Evolutionary conservation across 2,888 invertebrate genomes (phyloP).

Genomic region (Ochlodes sylvanus): DNA sequence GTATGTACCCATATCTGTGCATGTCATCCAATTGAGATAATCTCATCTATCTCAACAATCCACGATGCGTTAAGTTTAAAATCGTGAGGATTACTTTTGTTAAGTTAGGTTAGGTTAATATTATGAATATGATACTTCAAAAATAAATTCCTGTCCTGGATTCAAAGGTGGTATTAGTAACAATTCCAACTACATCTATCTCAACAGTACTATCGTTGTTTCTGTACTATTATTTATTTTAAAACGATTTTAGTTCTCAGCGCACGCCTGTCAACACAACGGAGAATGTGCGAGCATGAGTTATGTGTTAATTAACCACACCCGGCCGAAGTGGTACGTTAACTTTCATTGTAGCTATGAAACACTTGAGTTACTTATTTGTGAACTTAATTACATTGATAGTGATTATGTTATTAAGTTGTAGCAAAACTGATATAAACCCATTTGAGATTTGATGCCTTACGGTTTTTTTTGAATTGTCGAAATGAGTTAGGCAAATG

Average conservation of each 20-base stretch:
- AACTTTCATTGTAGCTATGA: constrained; percentile 7
- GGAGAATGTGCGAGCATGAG: constrained; percentile 43
- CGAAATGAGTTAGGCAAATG: too few species aligned
- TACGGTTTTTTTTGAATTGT: too few species aligned
- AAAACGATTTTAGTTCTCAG: constrained; percentile 13
- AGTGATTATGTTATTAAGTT: neutral
- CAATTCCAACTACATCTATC: neutral
- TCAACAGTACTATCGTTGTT: neutral
- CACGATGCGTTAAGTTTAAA: too few species aligned
- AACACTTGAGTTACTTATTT: neutral
- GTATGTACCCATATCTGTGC: too few species aligned
- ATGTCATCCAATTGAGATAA: too few species aligned
- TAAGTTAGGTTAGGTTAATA: too few species aligned
- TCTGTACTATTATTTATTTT: constrained; percentile 9
- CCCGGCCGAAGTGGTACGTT: constrained; percentile 21
- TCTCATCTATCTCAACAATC: too few species aligned
- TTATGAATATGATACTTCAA: too few species aligned
- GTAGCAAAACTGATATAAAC: neutral
- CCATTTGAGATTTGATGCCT: neutral
- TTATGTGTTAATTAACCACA: constrained; percentile 48
- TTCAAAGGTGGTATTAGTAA: too few species aligned
- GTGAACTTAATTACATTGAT: neutral
- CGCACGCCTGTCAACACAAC: constrained; percentile 27
- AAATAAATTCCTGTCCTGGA: too few species aligned
- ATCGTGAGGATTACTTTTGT: too few species aligned